Base-by-base conservation (phyloP, 2,797 vertebrate species). In the Thamnophis elegans region DNA sequence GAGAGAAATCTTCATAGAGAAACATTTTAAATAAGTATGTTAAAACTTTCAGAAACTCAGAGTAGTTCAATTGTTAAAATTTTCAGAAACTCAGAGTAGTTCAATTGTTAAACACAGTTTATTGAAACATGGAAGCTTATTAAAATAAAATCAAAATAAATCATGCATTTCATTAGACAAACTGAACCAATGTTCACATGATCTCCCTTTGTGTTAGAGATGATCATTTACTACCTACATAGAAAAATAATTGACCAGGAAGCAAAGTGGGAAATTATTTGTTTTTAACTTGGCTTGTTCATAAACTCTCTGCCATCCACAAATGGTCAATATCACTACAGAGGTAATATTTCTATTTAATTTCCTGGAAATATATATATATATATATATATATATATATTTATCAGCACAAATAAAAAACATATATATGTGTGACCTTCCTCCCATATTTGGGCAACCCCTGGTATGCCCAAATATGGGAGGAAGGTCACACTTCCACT, bases 1-100 rank as follows among this genome's bases (percentile, higher is more conserved):
- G 1, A 47, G 91, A 92, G 93, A 51, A n/a, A n/a, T n/a, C n/a
- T n/a, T 26, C 42, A 47, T 20, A 1, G 56, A 90, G 51, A 92
- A 92, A 10, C 22, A 90, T 73, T 87, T 73, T 22, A 87, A 92
- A n/a, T 54, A 85, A 92, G 56, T 87, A 5, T 32, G 73, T 59
- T 93, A 59, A 51, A 93, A 91, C 59, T 20, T 20, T 91, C 58
- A 88, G 92, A 93, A 92, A 93, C 36, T 32, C 16, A 14, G 32
- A 60, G 85, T n/a, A 4, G 13, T 92, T 88, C 90, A 91, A 92
- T 90, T 65, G 85, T 20, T 9, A 32, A 42, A 86, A n/a, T n/a
- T n/a, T n/a, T n/a, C n/a, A n/a, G n/a, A n/a, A n/a, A n/a, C n/a
- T n/a, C n/a, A n/a, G n/a, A n/a, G n/a, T n/a, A n/a, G n/a, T n/a